phyloP scores from a whole-genome alignment of 2,888 invertebrate species.

The Patella pellucida region DNA sequence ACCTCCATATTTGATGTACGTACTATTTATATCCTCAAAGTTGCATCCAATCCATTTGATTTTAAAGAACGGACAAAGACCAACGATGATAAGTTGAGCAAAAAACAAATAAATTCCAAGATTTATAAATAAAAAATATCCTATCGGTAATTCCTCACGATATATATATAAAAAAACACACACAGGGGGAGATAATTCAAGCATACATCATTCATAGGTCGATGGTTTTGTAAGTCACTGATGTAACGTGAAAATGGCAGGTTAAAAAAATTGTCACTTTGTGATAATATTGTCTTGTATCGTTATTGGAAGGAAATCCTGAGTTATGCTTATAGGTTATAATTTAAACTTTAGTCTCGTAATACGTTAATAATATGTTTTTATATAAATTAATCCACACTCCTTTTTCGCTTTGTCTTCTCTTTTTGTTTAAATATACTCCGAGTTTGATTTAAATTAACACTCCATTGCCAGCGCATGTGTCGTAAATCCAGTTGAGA shows the following conservation, averaged over 20 bases:
- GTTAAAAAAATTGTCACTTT: background rate
- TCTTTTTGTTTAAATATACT: too few species aligned
- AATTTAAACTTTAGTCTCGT: background rate
- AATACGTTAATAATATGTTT: background rate
- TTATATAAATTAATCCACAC: too few species aligned
- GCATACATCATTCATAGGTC: conserved; percentile 4
- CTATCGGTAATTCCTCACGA: background rate
- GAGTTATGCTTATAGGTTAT: conserved; percentile 9
- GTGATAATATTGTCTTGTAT: background rate
- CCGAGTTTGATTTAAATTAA: conserved; percentile 11
- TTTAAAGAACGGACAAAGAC: too few species aligned
- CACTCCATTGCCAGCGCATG: conserved; percentile 26
- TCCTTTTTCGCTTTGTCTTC: too few species aligned
- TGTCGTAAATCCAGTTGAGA: conserved; percentile 19
- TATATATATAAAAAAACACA: conserved; percentile 9
- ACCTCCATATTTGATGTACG: too few species aligned
- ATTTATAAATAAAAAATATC: background rate
- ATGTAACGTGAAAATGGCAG: background rate
- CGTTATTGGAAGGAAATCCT: conserved; percentile 8
- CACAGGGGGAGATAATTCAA: background rate
- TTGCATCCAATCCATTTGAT: too few species aligned
- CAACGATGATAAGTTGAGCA: background rate
- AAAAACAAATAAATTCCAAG: background rate
- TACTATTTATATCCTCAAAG: too few species aligned
- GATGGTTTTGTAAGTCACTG: background rate